phyloP scores from a whole-genome alignment of 2,113 vertebrate genomes.

The Pteronura brasiliensis region DNA sequence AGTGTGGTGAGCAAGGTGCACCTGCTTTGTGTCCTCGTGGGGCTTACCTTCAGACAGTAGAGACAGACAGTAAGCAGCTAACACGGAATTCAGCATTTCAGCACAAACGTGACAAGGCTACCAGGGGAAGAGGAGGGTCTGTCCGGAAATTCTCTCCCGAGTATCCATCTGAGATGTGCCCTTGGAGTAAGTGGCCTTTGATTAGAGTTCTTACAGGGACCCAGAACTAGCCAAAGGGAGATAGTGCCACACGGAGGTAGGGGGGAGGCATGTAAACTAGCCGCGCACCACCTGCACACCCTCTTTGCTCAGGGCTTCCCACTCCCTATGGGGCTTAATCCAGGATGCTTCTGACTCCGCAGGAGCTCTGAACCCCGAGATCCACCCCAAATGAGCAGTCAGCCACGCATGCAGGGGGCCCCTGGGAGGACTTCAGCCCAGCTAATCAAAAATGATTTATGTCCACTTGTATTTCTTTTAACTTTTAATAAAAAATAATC shows the following conservation, averaged over 20 bases:
- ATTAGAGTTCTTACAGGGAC: neutral
- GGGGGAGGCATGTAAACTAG: accelerated
- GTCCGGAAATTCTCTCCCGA: neutral
- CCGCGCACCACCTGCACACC: neutral
- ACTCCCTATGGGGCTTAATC: neutral
- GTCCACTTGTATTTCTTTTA: conserved; percentile 58
- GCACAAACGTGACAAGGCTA: neutral
- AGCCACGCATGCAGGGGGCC: neutral
- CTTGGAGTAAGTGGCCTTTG: neutral
- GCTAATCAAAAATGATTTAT: conserved; percentile 67
- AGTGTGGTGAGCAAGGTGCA: too few relatives aligned
- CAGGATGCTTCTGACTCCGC: neutral
- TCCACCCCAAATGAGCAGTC: neutral
- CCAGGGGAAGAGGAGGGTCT: neutral
- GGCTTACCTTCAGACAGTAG: neutral
- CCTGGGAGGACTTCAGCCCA: conserved; percentile 19
- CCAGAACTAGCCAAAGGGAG: neutral
- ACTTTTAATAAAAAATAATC: conserved; percentile 71
- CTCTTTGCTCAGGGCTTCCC: neutral
- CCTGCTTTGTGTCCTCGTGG: accelerated
- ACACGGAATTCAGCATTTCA: neutral
- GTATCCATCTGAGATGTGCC: neutral
- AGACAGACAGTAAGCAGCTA: neutral
- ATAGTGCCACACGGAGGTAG: neutral
- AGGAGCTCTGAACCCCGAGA: neutral